A percentile compares a stretch with the other conserved stretches of the same genome.
phyloP scores from a whole-genome alignment of 2,888 invertebrate genomes.

The Rhaphigaster nebulosa region DNA sequence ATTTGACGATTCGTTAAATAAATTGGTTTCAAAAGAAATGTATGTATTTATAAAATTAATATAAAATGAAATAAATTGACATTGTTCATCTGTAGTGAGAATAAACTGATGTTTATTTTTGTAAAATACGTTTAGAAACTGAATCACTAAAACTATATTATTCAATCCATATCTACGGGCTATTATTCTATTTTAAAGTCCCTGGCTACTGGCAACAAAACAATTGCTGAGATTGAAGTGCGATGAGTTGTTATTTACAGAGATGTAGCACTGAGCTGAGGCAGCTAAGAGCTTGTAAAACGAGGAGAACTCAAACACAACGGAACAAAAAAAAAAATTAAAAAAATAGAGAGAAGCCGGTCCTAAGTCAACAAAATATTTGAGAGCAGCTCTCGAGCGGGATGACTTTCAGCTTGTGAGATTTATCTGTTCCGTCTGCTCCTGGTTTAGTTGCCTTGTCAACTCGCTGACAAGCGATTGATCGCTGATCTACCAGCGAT shows the following conservation, averaged over 20 bases:
- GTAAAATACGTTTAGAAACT: no score
- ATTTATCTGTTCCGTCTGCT: not conserved
- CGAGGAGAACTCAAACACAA: not conserved
- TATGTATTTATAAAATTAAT: no score
- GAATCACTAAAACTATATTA: no score
- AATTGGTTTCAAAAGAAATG: no score
- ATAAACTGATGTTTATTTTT: no score
- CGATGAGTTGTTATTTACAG: not conserved
- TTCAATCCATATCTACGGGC: no score
- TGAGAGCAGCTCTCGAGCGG: constrained; percentile 6
- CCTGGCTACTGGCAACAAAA: no score
- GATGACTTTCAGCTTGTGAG: constrained; percentile 39
- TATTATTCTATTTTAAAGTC: no score
- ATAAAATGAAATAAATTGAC: no score
- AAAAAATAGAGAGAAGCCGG: not conserved
- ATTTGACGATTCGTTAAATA: no score
- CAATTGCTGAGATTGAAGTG: not conserved
- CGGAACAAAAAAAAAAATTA: not conserved
- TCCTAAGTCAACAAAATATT: constrained; percentile 48
- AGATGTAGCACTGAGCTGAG: constrained; percentile 8
- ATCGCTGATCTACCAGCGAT: no score
- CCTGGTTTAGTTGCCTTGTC: not conserved
- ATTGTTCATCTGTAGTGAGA: no score
- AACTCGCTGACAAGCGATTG: not conserved
- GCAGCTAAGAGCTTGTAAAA: constrained; percentile 43